phyloP scores from a whole-genome alignment of 2,888 invertebrate genomes.

The Drosophila vallismaia region DNA sequence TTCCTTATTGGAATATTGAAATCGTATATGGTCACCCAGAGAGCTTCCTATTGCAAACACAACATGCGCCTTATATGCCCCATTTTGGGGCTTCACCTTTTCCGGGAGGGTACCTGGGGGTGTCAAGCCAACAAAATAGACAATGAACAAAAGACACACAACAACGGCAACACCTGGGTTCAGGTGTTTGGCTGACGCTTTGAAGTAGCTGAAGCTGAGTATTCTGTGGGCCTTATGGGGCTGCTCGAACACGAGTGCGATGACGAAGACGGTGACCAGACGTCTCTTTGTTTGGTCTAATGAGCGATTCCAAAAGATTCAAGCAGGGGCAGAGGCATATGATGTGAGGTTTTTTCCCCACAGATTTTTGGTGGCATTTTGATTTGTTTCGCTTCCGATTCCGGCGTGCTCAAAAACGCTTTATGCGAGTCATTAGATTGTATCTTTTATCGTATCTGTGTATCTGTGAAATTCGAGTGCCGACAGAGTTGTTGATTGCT shows the following conservation, averaged over 20 bases:
- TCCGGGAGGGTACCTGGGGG: constrained; percentile 7
- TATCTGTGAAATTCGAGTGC: constrained; percentile 30
- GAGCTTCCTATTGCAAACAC: constrained; percentile 11
- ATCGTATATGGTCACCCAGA: background rate
- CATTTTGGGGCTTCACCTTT: background rate
- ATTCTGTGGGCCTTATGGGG: constrained; percentile 34
- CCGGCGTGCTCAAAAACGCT: constrained; percentile 40
- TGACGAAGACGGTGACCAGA: constrained; percentile 42
- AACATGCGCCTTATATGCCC: constrained; percentile 31
- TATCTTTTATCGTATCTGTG: constrained; percentile 36
- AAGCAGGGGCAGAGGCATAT: background rate
- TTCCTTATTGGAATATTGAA: background rate
- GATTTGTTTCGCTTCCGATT: constrained; percentile 75
- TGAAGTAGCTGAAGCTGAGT: constrained; percentile 42
- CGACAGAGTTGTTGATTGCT: constrained; percentile 31
- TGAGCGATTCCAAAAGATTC: constrained; percentile 47
- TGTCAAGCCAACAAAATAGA: constrained; percentile 26
- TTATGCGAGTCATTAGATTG: constrained; percentile 65
- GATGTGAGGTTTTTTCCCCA: background rate
- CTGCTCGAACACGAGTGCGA: constrained; percentile 40
- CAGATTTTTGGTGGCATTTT: constrained; percentile 50
- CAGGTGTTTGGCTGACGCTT: constrained; percentile 20
- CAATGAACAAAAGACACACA: constrained; percentile 13
- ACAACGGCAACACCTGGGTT: constrained; percentile 46
- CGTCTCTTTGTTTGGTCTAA: constrained; percentile 67